These are phyloP conservation scores for Chaenodraco wilsoni DNA, from an alignment of 2,797 vertebrate genomes.

Conservation along the genomic window DNA sequence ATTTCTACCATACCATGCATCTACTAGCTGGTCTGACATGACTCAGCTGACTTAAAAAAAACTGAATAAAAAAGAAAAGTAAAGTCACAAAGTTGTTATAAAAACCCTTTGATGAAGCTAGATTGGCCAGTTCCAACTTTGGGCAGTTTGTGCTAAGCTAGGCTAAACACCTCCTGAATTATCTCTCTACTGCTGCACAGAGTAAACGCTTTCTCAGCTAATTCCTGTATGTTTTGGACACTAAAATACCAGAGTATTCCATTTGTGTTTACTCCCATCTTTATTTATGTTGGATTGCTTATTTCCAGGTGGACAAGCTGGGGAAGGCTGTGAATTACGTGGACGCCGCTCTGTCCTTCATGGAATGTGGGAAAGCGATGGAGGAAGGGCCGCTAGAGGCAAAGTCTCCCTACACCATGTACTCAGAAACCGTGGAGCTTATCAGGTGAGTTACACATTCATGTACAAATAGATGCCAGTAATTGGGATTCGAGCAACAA, in stretches of 20 bases:
- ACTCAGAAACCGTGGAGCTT: slow-evolving; percentile 97
- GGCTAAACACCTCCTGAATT: not conserved
- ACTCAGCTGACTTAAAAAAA: not conserved
- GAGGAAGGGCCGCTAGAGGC: slow-evolving; percentile 96
- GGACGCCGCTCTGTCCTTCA: slow-evolving; percentile 96
- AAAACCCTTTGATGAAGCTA: not conserved
- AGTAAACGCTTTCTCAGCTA: not conserved
- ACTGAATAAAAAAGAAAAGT: not conserved
- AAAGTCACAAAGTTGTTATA: not conserved
- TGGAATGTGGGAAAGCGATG: slow-evolving; percentile 99
- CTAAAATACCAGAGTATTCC: not conserved
- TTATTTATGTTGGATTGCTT: slow-evolving; percentile 4
- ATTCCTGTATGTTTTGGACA: not conserved
- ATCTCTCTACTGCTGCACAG: not conserved
- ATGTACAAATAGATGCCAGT: not conserved
- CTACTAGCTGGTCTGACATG: not conserved
- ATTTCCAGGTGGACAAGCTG: slow-evolving; percentile 93
- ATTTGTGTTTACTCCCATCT: slow-evolving; percentile 7
- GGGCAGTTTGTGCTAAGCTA: not conserved
- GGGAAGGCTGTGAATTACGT: slow-evolving; percentile 97
- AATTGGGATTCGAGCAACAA: not conserved
- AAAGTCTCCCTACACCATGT: slow-evolving; percentile 98
- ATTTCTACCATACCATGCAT: not conserved
- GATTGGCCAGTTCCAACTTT: not conserved
- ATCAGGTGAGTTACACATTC: slow-evolving; percentile 86